These are phyloP conservation scores for Phyllostomus hastatus DNA, from an alignment of 2,113 vertebrate genomes.

Conservation along the genomic window DNA sequence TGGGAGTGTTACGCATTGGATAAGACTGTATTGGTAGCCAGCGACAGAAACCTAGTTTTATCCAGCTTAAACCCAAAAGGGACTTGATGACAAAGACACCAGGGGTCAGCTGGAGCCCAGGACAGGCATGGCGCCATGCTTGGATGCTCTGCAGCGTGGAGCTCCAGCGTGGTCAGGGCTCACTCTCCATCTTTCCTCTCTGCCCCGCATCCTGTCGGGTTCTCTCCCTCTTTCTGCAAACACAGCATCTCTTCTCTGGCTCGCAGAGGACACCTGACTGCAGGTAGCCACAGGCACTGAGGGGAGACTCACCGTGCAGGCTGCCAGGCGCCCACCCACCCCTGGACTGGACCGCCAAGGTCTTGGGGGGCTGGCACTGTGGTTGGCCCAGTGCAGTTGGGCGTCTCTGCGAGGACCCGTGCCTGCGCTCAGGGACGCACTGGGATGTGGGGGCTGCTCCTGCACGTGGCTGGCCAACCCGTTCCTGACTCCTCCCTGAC, in stretches of 20 bases:
- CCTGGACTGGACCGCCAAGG: too few relatives aligned
- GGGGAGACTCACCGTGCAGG: neutral
- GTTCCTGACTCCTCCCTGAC: neutral
- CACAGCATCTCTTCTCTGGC: neutral
- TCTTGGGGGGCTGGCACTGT: neutral
- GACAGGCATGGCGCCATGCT: neutral
- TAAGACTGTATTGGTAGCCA: neutral
- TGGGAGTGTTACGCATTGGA: neutral
- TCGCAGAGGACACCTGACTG: neutral
- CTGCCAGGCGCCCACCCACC: too few relatives aligned
- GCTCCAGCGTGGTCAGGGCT: neutral
- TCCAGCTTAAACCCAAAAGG: neutral
- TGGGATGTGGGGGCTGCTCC: neutral
- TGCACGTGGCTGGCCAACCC: fast-evolving
- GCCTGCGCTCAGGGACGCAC: neutral
- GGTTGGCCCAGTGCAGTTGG: neutral
- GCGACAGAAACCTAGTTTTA: neutral
- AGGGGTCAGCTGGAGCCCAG: neutral
- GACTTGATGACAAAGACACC: neutral
- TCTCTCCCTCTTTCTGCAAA: neutral
- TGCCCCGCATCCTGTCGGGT: neutral
- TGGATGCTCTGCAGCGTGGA: neutral
- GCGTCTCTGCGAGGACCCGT: neutral
- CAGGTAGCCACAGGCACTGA: neutral
- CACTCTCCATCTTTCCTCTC: neutral